Evolutionary conservation across 2,113 vertebrate genomes (phyloP).

Genomic region (Seriola aureovittata): DNA sequence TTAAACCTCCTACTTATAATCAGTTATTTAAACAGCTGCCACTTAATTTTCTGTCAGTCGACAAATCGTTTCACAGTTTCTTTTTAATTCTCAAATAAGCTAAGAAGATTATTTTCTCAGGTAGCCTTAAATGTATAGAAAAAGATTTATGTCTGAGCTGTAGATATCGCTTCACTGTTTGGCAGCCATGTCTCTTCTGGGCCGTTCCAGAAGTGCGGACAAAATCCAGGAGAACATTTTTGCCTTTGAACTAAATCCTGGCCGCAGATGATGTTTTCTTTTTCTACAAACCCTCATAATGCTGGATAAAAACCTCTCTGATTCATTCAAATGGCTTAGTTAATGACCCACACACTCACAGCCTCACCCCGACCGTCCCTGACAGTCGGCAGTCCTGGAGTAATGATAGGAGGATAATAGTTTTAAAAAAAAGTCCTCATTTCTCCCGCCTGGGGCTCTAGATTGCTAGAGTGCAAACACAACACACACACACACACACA

Average conservation of each 20-base stretch:
- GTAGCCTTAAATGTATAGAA: neutral
- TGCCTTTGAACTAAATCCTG: neutral
- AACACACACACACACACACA: slow-evolving; percentile 12
- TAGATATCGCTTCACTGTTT: neutral
- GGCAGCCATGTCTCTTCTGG: neutral
- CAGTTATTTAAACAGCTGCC: no score
- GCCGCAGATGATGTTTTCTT: neutral
- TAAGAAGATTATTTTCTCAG: neutral
- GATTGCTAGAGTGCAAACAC: slow-evolving; percentile 35
- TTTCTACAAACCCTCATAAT: neutral
- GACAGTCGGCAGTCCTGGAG: slow-evolving; percentile 28
- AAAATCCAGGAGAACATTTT: slow-evolving; percentile 12
- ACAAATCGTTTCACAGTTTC: no score
- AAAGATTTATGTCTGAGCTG: neutral
- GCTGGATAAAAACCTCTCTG: neutral
- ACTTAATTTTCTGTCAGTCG: no score
- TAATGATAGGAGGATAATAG: slow-evolving; percentile 46
- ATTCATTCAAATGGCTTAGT: slow-evolving; percentile 13
- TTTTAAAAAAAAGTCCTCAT: slow-evolving; percentile 33
- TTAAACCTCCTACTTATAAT: no score
- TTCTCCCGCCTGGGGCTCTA: slow-evolving; percentile 20
- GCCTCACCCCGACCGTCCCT: neutral
- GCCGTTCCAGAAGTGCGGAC: no score
- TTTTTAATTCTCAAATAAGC: neutral
- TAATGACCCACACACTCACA: slow-evolving; percentile 20